Conservation (phyloP, 2,888 invertebrate species). For the Cephus rjabovi region DNA sequence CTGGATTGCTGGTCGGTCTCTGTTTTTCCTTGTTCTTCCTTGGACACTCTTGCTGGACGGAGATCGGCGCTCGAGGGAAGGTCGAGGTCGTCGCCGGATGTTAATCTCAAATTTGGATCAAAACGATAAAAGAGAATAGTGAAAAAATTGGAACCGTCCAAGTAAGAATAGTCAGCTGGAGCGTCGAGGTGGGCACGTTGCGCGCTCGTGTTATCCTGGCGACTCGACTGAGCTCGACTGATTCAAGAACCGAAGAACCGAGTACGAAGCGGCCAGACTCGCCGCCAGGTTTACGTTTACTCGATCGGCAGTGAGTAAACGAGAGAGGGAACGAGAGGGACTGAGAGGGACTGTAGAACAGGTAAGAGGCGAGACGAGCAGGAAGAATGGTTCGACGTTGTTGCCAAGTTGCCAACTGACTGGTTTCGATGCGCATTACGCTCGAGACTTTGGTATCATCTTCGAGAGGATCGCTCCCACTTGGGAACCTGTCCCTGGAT, state of each 20-base stretch:
- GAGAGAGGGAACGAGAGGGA: constrained; percentile 28
- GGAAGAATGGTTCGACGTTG: constrained; percentile 37
- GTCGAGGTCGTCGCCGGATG: no score
- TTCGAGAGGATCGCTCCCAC: no score
- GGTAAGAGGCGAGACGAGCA: constrained; percentile 20
- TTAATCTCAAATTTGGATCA: no score
- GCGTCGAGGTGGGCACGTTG: neutral
- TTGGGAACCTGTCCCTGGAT: no score
- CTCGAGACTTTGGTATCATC: no score
- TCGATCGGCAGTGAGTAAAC: constrained; percentile 43
- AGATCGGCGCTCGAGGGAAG: no score
- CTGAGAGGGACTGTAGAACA: constrained; percentile 28
- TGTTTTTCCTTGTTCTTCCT: no score
- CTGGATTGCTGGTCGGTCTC: no score
- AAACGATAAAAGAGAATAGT: no score
- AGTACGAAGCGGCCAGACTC: constrained; percentile 40
- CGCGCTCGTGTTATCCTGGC: neutral
- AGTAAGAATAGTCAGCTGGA: constrained; percentile 34
- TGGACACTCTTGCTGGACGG: no score
- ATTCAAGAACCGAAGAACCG: constrained; percentile 44
- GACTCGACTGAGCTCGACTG: constrained; percentile 50
- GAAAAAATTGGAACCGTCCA: constrained; percentile 18
- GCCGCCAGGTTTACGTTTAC: constrained; percentile 47
- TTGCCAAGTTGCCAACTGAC: constrained; percentile 50
- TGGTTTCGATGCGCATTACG: constrained; percentile 9